phyloP scores from a whole-genome alignment of 2,113 vertebrate species.

The Entomyzon cyanotis region DNA sequence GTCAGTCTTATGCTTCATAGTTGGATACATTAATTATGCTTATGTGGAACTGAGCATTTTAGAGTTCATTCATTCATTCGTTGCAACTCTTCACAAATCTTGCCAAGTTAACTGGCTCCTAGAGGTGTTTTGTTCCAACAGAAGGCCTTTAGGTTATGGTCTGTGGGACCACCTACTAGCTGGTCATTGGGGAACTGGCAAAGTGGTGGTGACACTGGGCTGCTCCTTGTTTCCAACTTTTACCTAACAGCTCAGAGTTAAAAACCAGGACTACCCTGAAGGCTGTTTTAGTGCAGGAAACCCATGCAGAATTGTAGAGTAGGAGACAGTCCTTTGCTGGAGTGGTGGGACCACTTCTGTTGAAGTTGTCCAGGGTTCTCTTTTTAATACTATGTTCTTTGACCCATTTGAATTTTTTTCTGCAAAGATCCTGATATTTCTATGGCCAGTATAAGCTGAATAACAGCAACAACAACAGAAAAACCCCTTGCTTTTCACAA shows the following conservation, averaged over 20 bases:
- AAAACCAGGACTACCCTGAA: neutral
- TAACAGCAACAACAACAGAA: neutral
- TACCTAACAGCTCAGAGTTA: neutral
- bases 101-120: neutral
- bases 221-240: neutral
- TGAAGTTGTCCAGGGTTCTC: neutral
- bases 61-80: neutral
- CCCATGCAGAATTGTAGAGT: neutral
- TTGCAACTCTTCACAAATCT: neutral
- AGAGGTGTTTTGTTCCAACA: neutral
- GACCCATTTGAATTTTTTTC: neutral
- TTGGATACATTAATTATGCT: conserved; percentile 38
- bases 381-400: neutral
- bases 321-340: neutral
- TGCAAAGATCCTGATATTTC: neutral
- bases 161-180: neutral
- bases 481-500: neutral
- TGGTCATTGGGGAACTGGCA: neutral
- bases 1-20: conserved; percentile 27
- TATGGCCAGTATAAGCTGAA: neutral
- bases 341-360: neutral
- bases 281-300: neutral
- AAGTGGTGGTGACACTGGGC: neutral
- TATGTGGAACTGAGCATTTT: neutral
- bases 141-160: neutral